Base-by-base conservation (phyloP, 2,113 vertebrate species). In the Cyprinodon tularosa region DNA sequence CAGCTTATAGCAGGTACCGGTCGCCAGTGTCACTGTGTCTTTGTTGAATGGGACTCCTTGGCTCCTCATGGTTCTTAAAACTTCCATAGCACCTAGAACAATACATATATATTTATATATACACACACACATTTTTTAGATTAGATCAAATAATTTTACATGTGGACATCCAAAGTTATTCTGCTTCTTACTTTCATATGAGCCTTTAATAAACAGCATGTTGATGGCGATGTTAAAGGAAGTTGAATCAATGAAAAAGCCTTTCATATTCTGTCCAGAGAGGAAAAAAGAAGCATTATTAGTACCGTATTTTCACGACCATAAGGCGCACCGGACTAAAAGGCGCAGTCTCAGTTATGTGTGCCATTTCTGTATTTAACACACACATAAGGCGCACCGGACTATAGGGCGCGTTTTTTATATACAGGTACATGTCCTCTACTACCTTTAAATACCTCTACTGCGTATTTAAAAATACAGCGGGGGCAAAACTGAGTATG, bases 201-300 rank as follows among this genome's bases (percentile, higher is more conserved):
- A 92, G 44, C 93, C 95, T 92, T 98, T 98, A 37, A 89, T 94
- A 88, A 99, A 98, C 66, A 98, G 88, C 94, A 98, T 95, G 77
- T 97, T 95, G 81, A 97, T 95, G 84, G 95, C 88, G 78, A 98
- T 96, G 92, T 97, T 97, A 89, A 96, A 99, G 17, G 97, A 98
- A 0, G 96, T 96, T 37, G 88, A 42, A 3, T 98, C 97, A 1
- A 89, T 90, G 93, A 99, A 99, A 92, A 98, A 98, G 13, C 95
- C 96, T 84, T 0, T 94, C 71, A 98, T 88, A 65, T 68, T 92
- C 97, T 99, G 85, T 78, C 38, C 88, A 85, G 74, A 14, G 62
- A 74, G 78, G 72, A 74, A 81, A 7, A 39, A 14, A 10, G 11
- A 71, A 79, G 71, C 29, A 12, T 68, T 39, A 71, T 2, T 2